phyloP scores from a whole-genome alignment of 1,140 invertebrate genomes.

The Heterodera schachtii region DNA sequence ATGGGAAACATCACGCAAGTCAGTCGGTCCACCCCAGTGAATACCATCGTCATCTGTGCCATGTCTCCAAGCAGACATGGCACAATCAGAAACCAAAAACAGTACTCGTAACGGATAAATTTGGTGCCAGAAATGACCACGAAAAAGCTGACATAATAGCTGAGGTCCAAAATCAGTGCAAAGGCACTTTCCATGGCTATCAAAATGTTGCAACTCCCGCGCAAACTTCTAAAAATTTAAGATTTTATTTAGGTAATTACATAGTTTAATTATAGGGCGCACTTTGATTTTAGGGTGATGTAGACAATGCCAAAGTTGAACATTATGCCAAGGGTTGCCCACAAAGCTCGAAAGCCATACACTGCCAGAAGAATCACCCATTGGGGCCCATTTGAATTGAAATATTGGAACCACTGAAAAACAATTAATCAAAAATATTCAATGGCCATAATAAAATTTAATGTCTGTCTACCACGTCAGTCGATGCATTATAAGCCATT shows the following conservation, averaged over 20 bases:
- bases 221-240: background rate
- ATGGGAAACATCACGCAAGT: background rate
- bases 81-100: background rate
- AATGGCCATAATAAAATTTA: too few relatives aligned
- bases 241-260: too few relatives aligned
- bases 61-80: background rate
- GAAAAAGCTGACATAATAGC: background rate
- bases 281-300: constrained; percentile 3
- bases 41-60: background rate
- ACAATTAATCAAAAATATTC: background rate
- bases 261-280: too few relatives aligned
- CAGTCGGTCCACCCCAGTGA: background rate
- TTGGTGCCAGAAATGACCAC: background rate
- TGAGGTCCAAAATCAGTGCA: background rate
- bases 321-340: background rate
- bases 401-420: constrained; percentile 14
- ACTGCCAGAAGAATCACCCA: background rate
- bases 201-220: constrained; percentile 7
- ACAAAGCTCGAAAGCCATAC: background rate
- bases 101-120: constrained; percentile 10
- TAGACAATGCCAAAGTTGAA: background rate
- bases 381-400: background rate
- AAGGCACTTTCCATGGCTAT: constrained; percentile 1
- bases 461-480: too few relatives aligned
- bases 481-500: too few relatives aligned